Base-by-base conservation (phyloP, 2,888 invertebrate genomes). In the Euproctis similis region DNA sequence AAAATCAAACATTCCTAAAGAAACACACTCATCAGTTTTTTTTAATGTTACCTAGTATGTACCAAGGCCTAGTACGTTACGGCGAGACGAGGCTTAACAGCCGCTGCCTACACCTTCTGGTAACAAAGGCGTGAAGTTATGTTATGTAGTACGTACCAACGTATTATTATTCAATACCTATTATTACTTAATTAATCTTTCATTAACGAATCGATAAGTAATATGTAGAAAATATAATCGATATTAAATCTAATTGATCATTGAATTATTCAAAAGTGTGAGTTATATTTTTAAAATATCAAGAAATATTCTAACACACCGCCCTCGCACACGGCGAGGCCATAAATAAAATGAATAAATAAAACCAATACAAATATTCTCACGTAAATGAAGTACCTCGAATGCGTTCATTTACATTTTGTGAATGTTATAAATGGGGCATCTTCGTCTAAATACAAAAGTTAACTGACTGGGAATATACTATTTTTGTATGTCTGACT, bases 291-390 rank as follows among this genome's bases (percentile, higher is more conserved):
- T 77, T 75, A 72, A 59, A 82, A 80, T 80, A 70, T 71, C 58
- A 69, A 81, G 78, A 77, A n/a, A n/a, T 81, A 81, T 81, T 81
- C 81, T 71, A 80, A 77, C 74, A 71, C 74, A 78, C 73, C 77
- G 68, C 76, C 76, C 74, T 75, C 75, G 75, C 71, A 55, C 66
- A 59, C 59, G 62, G 64, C 70, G 57, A n/a, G 57, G 62, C 81
- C 81, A 80, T 82, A 82, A 82, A 84, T 82, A 78, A 82, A 81
- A 81, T 78, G 81, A 82, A 80, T 82, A 82, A 82, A 84, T 82
- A 78, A 82, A 81, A 81, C 78, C 81, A 82, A 82, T 80, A 82
- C 75, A 81, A 80, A 84, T 84, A 82, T 82, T 82, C 81, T 84
- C 82, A 84, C 82, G 82, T 81, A 81, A 78, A 63, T 75, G 71